Base-by-base conservation (phyloP, 2,113 vertebrate genomes). In the Setophaga kirtlandii region DNA sequence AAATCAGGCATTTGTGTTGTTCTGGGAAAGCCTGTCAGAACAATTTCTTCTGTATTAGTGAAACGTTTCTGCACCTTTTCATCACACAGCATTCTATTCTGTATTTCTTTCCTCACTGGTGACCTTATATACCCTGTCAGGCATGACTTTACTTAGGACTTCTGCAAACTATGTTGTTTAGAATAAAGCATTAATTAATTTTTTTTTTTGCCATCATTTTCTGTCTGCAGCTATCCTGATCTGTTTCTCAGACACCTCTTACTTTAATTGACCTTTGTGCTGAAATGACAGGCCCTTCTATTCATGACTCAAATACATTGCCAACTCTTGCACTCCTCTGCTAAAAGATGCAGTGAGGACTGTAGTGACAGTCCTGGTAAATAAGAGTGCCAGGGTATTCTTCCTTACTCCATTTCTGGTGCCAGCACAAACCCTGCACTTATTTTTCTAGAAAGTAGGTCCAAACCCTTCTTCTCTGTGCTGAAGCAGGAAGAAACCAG, bases 21-120 rank as follows among this genome's bases (percentile, higher is more conserved):
- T 87, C 84, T 90, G 84, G 74, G 47, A 94, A 87, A 83, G 30
- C 27, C 59, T 69, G 70, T 67, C 67, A 23, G 84, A 90, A 91
- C 31, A 85, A 74, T 83, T 86, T 80, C 41, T 79, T 87, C 70
- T 70, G 14, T 49, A 37, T 85, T 70, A 83, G 44, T 73, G 67
- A 73, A 93, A 78, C 23, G 37, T 56, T 15, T 62, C 91, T 5
- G 3, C n/a, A 76, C 21, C 42, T 89, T 89, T 87, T 85, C 63
- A 83, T 91, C 82, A 49, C 24, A 24, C 6, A 60, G 24, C 17
- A 41, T 83, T 84, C 50, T 62, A 5, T 71, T 90, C 41, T 52
- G 11, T 75, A n/a, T 85, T 91, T 53, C 19, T 47, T 84, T 83
- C 60, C 50, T 87, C 21, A 37, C 15, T 68, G 52, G 18, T 20